phyloP scores from a whole-genome alignment of 2,113 vertebrate genomes.

The Struthio camelus region DNA sequence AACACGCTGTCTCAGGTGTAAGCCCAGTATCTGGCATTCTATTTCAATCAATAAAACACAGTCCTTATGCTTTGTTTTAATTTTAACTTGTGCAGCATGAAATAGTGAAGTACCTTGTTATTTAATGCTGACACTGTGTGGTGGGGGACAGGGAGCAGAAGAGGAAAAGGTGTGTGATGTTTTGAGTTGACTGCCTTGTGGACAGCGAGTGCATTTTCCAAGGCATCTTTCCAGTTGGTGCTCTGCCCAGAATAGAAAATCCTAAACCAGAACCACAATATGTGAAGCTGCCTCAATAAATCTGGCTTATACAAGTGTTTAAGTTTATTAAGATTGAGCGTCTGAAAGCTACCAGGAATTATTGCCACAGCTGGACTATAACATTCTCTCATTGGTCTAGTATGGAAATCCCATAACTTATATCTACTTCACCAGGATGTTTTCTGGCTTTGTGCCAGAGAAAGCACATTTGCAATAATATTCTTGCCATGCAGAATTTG shows the following conservation, averaged over 20 bases:
- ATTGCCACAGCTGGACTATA: slow-evolving; percentile 61
- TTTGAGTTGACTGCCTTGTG: neutral
- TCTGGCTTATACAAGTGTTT: slow-evolving; percentile 57
- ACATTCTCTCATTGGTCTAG: slow-evolving; percentile 25
- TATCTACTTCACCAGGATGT: neutral
- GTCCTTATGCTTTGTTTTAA: neutral
- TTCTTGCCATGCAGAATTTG: slow-evolving; percentile 42
- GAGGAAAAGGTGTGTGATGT: neutral
- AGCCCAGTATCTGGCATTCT: neutral
- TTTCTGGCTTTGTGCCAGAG: neutral
- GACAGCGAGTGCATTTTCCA: neutral
- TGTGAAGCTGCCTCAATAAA: slow-evolving; percentile 56
- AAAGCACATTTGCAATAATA: neutral
- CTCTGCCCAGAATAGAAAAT: slow-evolving; percentile 51
- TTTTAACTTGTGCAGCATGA: neutral
- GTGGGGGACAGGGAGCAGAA: neutral
- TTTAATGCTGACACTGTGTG: neutral
- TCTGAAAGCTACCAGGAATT: slow-evolving; percentile 55
- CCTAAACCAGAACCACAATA: slow-evolving; percentile 25
- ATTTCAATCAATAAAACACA: neutral
- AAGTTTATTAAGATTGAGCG: slow-evolving; percentile 59
- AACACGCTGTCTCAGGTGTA: neutral
- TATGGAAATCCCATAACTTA: slow-evolving; percentile 63
- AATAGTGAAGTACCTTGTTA: neutral
- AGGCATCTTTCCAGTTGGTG: slow-evolving; percentile 53